Conservation (phyloP, 2,797 vertebrate genomes). For the Eleutherodactylus coqui region DNA sequence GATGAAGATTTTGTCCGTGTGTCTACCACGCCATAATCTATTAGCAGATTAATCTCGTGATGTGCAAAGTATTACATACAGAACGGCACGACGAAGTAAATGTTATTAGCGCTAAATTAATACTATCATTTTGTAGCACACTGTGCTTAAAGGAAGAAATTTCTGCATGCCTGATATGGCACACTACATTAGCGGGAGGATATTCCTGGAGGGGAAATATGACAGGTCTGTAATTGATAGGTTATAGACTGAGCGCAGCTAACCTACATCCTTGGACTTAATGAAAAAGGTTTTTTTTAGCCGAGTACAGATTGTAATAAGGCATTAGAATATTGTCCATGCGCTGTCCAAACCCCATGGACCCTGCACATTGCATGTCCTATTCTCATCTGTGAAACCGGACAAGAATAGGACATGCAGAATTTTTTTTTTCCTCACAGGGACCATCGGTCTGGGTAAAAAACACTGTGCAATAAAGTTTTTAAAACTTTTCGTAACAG, state of each 20-base stretch:
- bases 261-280: not conserved
- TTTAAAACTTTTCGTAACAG: no score
- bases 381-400: no score
- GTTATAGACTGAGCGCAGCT: not conserved
- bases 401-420: no score
- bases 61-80: not conserved
- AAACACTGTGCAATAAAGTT: no score
- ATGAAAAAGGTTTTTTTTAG: not conserved
- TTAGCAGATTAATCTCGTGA: constrained; percentile 12
- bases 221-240: constrained; percentile 7
- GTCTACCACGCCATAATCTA: not conserved
- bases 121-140: not conserved
- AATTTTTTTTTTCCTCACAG: no score
- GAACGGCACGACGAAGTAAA: not conserved
- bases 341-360: no score
- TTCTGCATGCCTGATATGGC: constrained; percentile 7
- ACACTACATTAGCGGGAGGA: not conserved
- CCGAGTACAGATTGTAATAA: not conserved
- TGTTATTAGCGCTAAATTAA: constrained; percentile 18
- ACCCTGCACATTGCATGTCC: no score
- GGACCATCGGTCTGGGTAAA: no score
- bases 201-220: not conserved
- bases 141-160: not conserved
- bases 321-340: not conserved
- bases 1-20: not conserved